These are phyloP conservation scores for Troides aeacus DNA, from an alignment of 2,888 invertebrate genomes.

Conservation along the genomic window DNA sequence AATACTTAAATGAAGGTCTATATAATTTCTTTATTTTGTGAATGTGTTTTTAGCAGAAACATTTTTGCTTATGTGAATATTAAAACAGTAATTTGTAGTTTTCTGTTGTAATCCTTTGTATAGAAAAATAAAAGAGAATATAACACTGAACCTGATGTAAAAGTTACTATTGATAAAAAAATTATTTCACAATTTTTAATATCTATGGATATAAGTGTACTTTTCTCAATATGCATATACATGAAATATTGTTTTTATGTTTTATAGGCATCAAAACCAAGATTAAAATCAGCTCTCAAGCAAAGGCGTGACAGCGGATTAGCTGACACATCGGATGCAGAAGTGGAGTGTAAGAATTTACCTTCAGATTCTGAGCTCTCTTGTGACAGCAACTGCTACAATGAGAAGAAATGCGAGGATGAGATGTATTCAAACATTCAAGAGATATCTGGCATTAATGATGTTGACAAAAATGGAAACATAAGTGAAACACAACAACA, in stretches of 20 bases:
- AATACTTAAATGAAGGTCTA: too few relatives aligned
- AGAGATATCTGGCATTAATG: slow-evolving; percentile 46
- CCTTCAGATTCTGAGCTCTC: slow-evolving; percentile 38
- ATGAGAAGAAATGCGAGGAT: slow-evolving; percentile 38
- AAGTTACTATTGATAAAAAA: too few relatives aligned
- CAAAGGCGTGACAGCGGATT: slow-evolving; percentile 71
- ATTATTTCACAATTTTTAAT: neutral
- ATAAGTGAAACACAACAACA: slow-evolving; percentile 41
- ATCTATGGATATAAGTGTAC: neutral
- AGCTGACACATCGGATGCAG: slow-evolving; percentile 74
- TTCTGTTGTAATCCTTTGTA: too few relatives aligned
- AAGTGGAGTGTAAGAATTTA: slow-evolving; percentile 57
- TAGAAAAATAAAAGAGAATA: too few relatives aligned
- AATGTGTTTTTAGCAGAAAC: too few relatives aligned
- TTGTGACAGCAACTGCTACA: slow-evolving; percentile 36
- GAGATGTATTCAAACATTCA: slow-evolving; percentile 34
- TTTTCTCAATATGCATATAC: neutral
- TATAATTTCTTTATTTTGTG: too few relatives aligned
- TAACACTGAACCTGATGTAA: too few relatives aligned
- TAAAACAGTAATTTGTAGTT: too few relatives aligned
- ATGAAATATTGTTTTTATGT: neutral
- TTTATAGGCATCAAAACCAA: slow-evolving; percentile 49
- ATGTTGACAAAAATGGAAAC: slow-evolving; percentile 53
- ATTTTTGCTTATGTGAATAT: too few relatives aligned
- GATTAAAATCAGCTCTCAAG: slow-evolving; percentile 60